Evolutionary conservation across 1,140 invertebrate species (phyloP).

Genomic region (Drosophila sp.): DNA sequence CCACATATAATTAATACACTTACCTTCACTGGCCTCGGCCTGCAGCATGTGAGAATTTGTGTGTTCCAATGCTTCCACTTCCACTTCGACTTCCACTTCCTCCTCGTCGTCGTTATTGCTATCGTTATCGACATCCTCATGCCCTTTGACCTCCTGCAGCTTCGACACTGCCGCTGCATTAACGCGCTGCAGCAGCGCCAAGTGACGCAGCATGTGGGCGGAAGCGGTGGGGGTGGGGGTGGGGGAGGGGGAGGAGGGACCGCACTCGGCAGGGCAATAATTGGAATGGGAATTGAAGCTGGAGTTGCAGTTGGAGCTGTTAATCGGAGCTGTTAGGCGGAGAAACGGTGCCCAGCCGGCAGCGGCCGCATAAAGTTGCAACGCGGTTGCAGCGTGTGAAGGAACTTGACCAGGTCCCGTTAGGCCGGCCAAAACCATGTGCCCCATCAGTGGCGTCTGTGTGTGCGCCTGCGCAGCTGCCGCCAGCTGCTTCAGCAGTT

Average conservation of each 20-base stretch:
- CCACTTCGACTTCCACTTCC: constrained; percentile 4
- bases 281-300: background rate
- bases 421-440: constrained; percentile 7
- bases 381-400: constrained; percentile 25
- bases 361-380: constrained; percentile 65
- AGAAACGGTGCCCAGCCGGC: constrained; percentile 63
- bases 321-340: constrained; percentile 8
- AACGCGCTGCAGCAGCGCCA: constrained; percentile 69
- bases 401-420: background rate
- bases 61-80: constrained; percentile 1
- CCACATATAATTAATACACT: background rate
- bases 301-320: no score
- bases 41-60: background rate
- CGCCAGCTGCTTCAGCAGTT: constrained; percentile 69
- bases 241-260: constrained; percentile 35
- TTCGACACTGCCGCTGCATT: constrained; percentile 9
- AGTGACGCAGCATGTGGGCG: constrained; percentile 64
- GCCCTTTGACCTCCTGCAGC: constrained; percentile 25
- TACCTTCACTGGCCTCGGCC: constrained; percentile 9
- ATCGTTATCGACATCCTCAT: constrained; percentile 24
- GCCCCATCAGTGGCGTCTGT: constrained; percentile 1
- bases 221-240: constrained; percentile 30
- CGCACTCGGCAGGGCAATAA: background rate
- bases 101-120: background rate
- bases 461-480: constrained; percentile 66